Conservation (phyloP, 2,113 vertebrate species). For the Bubo scandiacus region DNA sequence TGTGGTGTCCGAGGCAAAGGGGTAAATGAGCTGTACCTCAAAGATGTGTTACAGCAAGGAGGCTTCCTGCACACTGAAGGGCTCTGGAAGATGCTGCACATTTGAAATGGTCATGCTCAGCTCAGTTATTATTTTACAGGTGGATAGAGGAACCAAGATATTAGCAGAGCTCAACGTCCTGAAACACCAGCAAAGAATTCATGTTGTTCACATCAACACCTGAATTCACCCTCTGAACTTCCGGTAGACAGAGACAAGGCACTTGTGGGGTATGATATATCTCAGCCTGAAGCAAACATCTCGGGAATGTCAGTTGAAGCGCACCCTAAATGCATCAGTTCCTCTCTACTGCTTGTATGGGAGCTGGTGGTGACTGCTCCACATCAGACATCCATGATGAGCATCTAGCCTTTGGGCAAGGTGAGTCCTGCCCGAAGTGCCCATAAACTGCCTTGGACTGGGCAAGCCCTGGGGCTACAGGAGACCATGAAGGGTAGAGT, state of each 20-base stretch:
- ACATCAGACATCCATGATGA: background rate
- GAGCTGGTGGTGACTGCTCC: background rate
- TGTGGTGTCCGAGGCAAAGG: background rate
- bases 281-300: background rate
- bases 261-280: background rate
- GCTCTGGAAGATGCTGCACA: background rate
- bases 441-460: background rate
- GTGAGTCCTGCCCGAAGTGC: fast-evolving
- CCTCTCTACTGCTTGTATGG: background rate
- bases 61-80: background rate
- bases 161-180: background rate
- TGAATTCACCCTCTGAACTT: background rate
- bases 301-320: background rate
- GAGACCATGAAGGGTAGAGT: background rate
- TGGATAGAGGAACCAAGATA: background rate
- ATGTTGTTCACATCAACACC: background rate
- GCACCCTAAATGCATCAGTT: background rate
- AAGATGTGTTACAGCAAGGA: background rate
- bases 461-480: background rate
- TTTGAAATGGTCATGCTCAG: background rate
- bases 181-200: background rate
- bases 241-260: background rate
- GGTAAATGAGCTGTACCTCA: background rate
- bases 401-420: background rate
- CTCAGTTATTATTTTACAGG: background rate